Conservation (phyloP, 2,797 vertebrate genomes). For the Miichthys miiuy region DNA sequence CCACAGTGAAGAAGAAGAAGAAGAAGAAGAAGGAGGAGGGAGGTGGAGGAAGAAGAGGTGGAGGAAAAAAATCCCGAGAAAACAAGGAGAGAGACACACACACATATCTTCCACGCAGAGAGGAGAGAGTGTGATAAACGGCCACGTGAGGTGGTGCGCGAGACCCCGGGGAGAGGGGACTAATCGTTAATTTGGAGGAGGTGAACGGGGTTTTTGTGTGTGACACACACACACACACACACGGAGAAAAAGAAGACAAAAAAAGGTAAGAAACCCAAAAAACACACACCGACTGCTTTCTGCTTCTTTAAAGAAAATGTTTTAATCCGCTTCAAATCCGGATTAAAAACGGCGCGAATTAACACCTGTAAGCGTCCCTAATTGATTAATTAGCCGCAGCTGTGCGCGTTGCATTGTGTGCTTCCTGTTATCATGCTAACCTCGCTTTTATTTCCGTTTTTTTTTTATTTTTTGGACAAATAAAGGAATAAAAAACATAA, state of each 20-base stretch:
- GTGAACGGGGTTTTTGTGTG: neutral
- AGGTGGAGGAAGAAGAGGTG: constrained; percentile 51
- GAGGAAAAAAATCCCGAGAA: constrained; percentile 70
- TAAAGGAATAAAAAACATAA: no score
- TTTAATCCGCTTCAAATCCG: neutral
- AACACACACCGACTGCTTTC: neutral
- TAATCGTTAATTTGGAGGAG: constrained; percentile 46
- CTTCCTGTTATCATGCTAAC: constrained; percentile 1
- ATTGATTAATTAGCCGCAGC: constrained; percentile 62
- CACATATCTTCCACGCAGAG: constrained; percentile 18
- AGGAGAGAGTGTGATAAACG: constrained; percentile 23
- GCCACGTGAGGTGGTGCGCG: constrained; percentile 59
- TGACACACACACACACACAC: no score
- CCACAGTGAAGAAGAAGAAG: neutral
- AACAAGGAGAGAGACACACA: constrained; percentile 35
- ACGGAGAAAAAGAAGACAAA: constrained; percentile 2
- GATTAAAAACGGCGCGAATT: constrained; percentile 1
- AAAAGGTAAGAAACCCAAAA: constrained; percentile 58
- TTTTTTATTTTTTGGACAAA: no score
- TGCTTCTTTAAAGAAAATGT: neutral
- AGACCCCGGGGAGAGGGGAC: constrained; percentile 53
- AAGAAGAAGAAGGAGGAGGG: constrained; percentile 23
- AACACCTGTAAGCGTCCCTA: constrained; percentile 67
- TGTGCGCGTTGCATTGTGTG: neutral
- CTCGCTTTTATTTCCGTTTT: no score